Conservation (phyloP, 1,140 invertebrate genomes). For the Drosophila sp. region DNA sequence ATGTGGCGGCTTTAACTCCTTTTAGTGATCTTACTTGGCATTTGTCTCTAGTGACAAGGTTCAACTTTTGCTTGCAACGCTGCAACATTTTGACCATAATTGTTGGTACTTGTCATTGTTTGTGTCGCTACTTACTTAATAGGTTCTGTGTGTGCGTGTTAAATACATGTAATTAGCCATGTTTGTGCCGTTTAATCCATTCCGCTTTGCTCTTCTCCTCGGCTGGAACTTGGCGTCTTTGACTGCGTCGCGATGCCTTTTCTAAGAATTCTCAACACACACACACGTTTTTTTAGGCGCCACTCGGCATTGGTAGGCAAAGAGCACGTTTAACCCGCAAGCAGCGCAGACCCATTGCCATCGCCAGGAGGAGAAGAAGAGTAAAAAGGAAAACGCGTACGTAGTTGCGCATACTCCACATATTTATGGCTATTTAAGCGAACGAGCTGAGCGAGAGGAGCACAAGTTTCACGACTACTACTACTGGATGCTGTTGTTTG, state of each 20-base stretch:
- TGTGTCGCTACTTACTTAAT: slow-evolving; percentile 54
- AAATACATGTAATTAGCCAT: slow-evolving; percentile 81
- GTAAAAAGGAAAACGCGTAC: not conserved
- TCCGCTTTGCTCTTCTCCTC: slow-evolving; percentile 42
- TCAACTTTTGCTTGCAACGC: slow-evolving; percentile 3
- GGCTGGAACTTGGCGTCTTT: slow-evolving; percentile 25
- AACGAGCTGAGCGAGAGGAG: slow-evolving; percentile 41
- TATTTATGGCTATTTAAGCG: slow-evolving; percentile 79
- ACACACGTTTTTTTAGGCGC: slow-evolving; percentile 53
- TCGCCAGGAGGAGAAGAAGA: not conserved
- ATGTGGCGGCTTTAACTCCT: slow-evolving; percentile 11
- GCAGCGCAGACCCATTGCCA: slow-evolving; percentile 41
- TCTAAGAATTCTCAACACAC: slow-evolving; percentile 75
- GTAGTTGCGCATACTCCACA: slow-evolving; percentile 74
- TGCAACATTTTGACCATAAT: slow-evolving; percentile 72
- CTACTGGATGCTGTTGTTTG: slow-evolving; percentile 19
- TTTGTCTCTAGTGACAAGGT: slow-evolving; percentile 58
- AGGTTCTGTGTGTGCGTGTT: slow-evolving; percentile 55
- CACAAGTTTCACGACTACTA: slow-evolving; percentile 60
- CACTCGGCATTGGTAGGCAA: slow-evolving; percentile 66
- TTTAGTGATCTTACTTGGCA: slow-evolving; percentile 21
- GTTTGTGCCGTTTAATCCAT: slow-evolving; percentile 80
- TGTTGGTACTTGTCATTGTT: slow-evolving; percentile 69
- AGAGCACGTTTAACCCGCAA: slow-evolving; percentile 74
- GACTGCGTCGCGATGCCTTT: slow-evolving; percentile 55